Evolutionary conservation across 1,140 invertebrate genomes (phyloP).

Genomic region (Hermetia illucens): DNA sequence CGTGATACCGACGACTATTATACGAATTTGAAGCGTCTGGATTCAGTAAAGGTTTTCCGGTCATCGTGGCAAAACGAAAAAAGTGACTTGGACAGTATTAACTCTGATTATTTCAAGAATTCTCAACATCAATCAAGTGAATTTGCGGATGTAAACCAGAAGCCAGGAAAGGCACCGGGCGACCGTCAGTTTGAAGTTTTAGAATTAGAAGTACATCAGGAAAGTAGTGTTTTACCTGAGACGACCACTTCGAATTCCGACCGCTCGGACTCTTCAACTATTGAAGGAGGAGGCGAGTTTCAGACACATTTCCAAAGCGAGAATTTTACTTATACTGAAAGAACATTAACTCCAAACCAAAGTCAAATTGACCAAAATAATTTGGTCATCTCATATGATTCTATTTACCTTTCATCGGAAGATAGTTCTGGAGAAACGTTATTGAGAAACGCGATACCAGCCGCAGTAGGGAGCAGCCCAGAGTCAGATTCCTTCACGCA

Average conservation of each 20-base stretch:
- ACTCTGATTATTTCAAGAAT: slow-evolving; percentile 48
- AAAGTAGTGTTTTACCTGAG: slow-evolving; percentile 26
- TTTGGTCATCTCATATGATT: slow-evolving; percentile 25
- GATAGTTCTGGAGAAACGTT: slow-evolving; percentile 26
- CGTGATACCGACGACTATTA: slow-evolving; percentile 28
- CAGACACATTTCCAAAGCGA: slow-evolving; percentile 9
- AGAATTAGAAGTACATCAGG: slow-evolving; percentile 3
- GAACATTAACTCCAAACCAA: neutral
- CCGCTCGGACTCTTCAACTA: slow-evolving; percentile 19
- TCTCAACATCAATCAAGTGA: slow-evolving; percentile 23
- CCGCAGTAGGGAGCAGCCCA: too few species aligned
- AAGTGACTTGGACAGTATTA: slow-evolving; percentile 46
- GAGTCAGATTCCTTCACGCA: too few species aligned
- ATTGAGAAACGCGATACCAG: too few species aligned
- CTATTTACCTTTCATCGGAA: slow-evolving; percentile 28
- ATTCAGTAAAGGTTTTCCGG: slow-evolving; percentile 18
- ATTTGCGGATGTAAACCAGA: slow-evolving; percentile 12
- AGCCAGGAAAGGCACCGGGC: slow-evolving; percentile 12
- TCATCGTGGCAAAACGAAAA: slow-evolving; percentile 26
- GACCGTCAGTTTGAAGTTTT: neutral
- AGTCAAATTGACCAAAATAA: neutral
- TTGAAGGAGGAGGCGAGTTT: too few species aligned
- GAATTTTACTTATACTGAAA: slow-evolving; percentile 3
- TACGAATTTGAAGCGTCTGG: slow-evolving; percentile 29
- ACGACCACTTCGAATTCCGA: slow-evolving; percentile 23